Conservation (phyloP, 2,113 vertebrate species). For the Camelus bactrianus region DNA sequence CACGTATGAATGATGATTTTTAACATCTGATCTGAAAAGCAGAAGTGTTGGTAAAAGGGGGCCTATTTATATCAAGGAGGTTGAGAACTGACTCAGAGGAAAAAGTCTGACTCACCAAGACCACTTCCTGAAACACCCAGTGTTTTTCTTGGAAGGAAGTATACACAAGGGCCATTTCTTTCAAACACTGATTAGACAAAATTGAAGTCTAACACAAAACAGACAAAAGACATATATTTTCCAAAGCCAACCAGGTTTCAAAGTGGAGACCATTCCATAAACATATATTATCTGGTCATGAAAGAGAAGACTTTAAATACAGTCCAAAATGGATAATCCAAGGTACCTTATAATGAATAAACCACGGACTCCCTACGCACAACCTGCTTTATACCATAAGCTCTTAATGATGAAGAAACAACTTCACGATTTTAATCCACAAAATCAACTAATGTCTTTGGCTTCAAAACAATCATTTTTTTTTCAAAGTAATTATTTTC, state of each 20-base stretch:
- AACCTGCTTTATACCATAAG: not conserved
- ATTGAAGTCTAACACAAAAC: constrained; percentile 55
- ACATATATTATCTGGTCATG: not conserved
- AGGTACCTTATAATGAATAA: not conserved
- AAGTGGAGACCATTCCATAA: constrained; percentile 13
- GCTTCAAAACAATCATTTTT: constrained; percentile 49
- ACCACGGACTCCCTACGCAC: not conserved
- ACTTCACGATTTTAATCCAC: not conserved
- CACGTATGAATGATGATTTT: not conserved
- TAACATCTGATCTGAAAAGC: constrained; percentile 65
- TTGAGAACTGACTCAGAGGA: constrained; percentile 79
- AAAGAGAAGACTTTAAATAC: constrained; percentile 22
- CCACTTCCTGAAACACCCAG: constrained; percentile 81
- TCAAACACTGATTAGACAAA: constrained; percentile 72
- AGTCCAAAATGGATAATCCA: not conserved
- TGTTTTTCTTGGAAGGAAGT: constrained; percentile 80
- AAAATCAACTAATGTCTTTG: constrained; percentile 13
- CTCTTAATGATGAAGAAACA: constrained; percentile 28
- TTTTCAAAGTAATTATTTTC: not conserved
- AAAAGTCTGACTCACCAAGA: constrained; percentile 79
- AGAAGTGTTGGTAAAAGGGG: constrained; percentile 61
- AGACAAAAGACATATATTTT: constrained; percentile 35
- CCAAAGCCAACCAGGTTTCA: not conserved
- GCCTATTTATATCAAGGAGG: constrained; percentile 59
- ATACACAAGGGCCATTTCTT: constrained; percentile 31